A percentile compares a stretch with the other conserved stretches of the same genome.
phyloP scores from a whole-genome alignment of 2,888 invertebrate species.

The Cecidostiba fungosa region DNA sequence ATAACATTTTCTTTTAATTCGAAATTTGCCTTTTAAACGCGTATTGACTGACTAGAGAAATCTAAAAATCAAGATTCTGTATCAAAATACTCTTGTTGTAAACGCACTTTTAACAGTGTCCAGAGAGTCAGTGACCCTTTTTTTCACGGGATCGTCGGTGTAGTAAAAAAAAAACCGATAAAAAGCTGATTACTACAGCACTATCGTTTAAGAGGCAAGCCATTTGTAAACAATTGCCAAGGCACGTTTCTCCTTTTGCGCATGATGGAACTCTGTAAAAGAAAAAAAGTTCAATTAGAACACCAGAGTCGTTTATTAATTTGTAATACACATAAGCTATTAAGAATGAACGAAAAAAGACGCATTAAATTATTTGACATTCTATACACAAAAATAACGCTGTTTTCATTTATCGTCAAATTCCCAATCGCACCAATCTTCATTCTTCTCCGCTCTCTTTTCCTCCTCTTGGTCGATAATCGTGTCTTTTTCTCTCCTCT shows the following conservation, averaged over 20 bases:
- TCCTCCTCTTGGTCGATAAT: slow-evolving; percentile 45
- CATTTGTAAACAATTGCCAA: slow-evolving; percentile 25
- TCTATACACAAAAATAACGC: slow-evolving; percentile 56
- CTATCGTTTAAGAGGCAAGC: slow-evolving; percentile 8
- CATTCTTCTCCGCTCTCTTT: slow-evolving; percentile 15
- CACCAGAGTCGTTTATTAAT: slow-evolving; percentile 56
- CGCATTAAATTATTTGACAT: slow-evolving; percentile 65
- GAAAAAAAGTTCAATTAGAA: slow-evolving; percentile 19
- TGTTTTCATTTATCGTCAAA: slow-evolving; percentile 61
- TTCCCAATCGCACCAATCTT: slow-evolving; percentile 1
- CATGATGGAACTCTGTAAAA: not conserved
- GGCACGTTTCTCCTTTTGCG: not conserved
- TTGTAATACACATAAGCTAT: slow-evolving; percentile 27
- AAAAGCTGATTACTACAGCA: slow-evolving; percentile 20
- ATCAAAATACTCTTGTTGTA: slow-evolving; percentile 30
- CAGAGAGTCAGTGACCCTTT: slow-evolving; percentile 54
- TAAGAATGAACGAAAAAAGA: slow-evolving; percentile 35
- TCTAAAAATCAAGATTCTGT: slow-evolving; percentile 8
- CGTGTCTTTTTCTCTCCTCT: slow-evolving; percentile 50
- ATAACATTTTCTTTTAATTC: not conserved
- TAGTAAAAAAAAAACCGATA: slow-evolving; percentile 23
- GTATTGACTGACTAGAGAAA: slow-evolving; percentile 44
- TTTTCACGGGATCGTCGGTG: slow-evolving; percentile 42
- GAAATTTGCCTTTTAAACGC: not conserved
- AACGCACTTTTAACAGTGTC: slow-evolving; percentile 9